A percentile compares a stretch with the other conserved stretches of the same genome.
Conservation (phyloP, 2,113 vertebrate species). For the Plotosus lineatus region DNA sequence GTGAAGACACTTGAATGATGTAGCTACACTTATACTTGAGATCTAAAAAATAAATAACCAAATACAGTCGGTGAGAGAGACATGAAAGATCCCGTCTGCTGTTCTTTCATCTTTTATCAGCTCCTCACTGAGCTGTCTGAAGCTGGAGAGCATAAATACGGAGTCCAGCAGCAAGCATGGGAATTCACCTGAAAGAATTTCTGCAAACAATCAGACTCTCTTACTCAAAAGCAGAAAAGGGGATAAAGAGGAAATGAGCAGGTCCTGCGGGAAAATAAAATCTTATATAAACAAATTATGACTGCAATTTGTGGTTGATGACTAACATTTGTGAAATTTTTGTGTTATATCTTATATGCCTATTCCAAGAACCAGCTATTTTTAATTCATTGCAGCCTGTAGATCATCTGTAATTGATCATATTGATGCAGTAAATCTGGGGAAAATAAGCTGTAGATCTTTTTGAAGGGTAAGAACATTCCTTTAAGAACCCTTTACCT, state of each 20-base stretch:
- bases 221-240: neutral
- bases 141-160: neutral
- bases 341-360: neutral
- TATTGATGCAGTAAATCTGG: neutral
- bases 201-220: neutral
- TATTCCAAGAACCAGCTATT: neutral
- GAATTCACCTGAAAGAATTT: slow-evolving; percentile 4
- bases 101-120: slow-evolving; percentile 3
- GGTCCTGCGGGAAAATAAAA: neutral
- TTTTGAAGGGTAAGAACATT: neutral
- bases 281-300: neutral
- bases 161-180: neutral
- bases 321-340: neutral
- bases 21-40: slow-evolving; percentile 5
- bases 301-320: neutral
- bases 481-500: neutral
- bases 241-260: neutral
- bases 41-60: slow-evolving; percentile 21
- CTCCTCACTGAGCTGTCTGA: slow-evolving; percentile 1
- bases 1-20: neutral
- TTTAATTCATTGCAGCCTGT: neutral
- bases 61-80: slow-evolving; percentile 44
- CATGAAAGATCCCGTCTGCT: slow-evolving; percentile 33
- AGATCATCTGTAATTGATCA: neutral
- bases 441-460: neutral